A percentile compares a stretch with the other conserved stretches of the same genome.
These are phyloP conservation scores for Notamacropus eugenii DNA, from an alignment of 2,797 vertebrate species.

Conservation along the genomic window DNA sequence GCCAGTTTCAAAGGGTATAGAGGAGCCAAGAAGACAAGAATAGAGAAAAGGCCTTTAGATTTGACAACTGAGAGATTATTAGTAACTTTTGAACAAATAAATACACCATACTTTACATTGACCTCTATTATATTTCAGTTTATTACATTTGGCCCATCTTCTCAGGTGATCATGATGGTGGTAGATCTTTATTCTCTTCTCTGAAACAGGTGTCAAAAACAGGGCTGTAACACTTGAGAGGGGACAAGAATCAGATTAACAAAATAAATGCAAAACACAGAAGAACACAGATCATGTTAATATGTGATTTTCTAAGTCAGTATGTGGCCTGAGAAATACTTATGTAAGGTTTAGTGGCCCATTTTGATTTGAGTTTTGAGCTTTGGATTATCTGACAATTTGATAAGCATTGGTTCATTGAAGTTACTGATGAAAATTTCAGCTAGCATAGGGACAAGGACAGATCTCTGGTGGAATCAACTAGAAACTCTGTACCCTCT, in stretches of 20 bases:
- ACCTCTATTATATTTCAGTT: background rate
- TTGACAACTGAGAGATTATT: background rate
- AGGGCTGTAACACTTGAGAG: background rate
- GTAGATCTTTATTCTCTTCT: background rate
- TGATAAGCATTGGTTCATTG: background rate
- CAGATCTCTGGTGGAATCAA: background rate
- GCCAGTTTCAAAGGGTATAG: background rate
- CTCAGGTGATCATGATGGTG: background rate
- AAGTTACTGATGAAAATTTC: background rate
- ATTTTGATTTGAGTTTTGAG: background rate
- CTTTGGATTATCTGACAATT: background rate
- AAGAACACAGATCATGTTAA: background rate
- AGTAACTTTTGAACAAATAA: background rate
- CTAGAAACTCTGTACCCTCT: background rate
- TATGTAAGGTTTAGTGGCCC: background rate
- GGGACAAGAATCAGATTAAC: background rate
- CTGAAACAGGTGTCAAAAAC: background rate
- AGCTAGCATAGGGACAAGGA: background rate
- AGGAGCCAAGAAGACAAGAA: background rate
- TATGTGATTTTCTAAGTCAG: background rate
- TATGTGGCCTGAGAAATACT: background rate
- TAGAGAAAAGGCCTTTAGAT: background rate
- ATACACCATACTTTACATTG: background rate
- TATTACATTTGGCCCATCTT: background rate
- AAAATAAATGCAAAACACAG: background rate